Conservation (phyloP, 2,113 vertebrate species). For the Piprites chloris region DNA sequence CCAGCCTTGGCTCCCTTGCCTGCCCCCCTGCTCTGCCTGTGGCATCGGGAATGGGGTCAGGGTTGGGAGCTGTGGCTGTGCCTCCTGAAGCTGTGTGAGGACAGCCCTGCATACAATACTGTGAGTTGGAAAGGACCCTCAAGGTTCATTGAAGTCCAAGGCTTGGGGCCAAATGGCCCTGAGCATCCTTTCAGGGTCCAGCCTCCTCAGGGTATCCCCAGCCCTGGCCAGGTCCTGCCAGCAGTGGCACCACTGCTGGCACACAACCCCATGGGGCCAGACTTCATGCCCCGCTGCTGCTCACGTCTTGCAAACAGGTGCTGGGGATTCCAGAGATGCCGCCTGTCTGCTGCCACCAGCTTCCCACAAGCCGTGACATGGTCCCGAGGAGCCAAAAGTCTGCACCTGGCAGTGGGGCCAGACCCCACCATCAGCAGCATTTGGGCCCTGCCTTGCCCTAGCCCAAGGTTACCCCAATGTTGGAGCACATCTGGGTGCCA, state of each 20-base stretch:
- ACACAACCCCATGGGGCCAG: neutral
- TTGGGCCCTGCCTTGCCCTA: neutral
- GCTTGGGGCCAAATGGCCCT: neutral
- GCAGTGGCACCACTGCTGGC: neutral
- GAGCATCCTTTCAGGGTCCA: neutral
- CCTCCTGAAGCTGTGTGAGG: accelerated
- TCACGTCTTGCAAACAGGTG: accelerated
- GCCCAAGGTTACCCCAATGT: accelerated
- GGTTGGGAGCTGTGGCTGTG: accelerated
- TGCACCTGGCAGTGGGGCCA: neutral
- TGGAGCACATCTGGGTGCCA: neutral
- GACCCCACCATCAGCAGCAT: neutral
- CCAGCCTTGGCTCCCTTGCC: accelerated
- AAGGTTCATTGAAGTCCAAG: accelerated
- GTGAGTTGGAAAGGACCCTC: neutral
- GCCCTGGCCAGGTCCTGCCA: neutral
- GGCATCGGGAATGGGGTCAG: accelerated
- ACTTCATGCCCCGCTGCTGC: neutral
- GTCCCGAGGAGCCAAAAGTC: accelerated
- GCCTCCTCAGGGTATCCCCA: neutral
- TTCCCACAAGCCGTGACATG: accelerated
- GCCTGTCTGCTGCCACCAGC: neutral
- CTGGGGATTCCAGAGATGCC: neutral
- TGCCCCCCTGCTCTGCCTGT: accelerated
- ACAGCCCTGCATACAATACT: neutral